phyloP scores from a whole-genome alignment of 1,140 invertebrate genomes.

The Branchinecta lynchi region DNA sequence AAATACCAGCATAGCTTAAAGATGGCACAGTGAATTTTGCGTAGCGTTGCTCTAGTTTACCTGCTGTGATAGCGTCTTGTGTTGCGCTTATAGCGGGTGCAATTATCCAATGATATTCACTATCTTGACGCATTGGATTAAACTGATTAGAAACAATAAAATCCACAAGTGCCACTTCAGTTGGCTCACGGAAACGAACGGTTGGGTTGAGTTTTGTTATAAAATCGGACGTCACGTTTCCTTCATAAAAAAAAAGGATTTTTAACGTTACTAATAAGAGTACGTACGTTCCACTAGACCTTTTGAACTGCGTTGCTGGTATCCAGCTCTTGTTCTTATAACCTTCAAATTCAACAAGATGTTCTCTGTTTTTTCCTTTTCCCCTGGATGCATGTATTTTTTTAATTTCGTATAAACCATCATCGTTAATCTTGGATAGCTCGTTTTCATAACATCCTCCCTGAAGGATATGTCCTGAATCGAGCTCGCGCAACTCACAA shows the following conservation, averaged over 20 bases:
- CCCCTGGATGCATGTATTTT: background rate
- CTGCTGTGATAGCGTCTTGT: no score
- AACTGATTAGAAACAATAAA: no score
- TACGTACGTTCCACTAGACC: background rate
- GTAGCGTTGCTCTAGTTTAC: no score
- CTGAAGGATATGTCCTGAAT: background rate
- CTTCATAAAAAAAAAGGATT: background rate
- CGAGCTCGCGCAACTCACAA: background rate
- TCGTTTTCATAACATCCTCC: background rate
- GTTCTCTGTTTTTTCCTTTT: background rate
- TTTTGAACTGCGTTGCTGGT: background rate
- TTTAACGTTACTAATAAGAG: background rate
- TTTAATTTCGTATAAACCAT: background rate
- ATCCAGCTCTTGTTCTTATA: background rate
- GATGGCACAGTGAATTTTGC: background rate
- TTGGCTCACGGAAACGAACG: background rate
- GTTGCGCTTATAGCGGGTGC: no score
- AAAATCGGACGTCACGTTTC: background rate
- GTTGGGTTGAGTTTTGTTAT: background rate
- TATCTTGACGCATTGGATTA: no score
- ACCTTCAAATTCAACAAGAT: background rate
- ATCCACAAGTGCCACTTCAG: no score
- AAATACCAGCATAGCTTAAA: background rate
- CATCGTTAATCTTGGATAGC: background rate
- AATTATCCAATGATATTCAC: no score